phyloP scores from a whole-genome alignment of 2,113 vertebrate genomes.

The Nycticorax nycticorax region DNA sequence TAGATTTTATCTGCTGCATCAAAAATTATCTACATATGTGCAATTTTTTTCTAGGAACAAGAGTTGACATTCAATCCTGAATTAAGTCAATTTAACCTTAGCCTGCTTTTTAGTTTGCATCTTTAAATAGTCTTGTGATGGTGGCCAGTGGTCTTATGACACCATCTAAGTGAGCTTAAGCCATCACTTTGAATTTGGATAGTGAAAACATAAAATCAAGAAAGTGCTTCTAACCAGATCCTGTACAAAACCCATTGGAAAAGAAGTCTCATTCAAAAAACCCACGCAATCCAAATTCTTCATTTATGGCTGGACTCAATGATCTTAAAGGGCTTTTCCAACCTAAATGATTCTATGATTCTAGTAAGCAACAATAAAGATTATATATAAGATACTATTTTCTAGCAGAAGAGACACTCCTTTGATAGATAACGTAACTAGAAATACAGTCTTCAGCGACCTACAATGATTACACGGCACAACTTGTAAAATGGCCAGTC shows the following conservation, averaged over 20 bases:
- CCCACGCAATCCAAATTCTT: background rate
- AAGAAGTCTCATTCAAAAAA: background rate
- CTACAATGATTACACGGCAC: rapidly evolving
- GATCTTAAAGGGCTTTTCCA: background rate
- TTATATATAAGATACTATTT: background rate
- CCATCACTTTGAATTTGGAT: background rate
- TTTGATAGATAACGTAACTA: background rate
- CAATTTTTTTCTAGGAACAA: background rate
- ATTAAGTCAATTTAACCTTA: background rate
- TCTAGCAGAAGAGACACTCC: background rate
- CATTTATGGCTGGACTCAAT: background rate
- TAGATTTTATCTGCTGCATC: background rate
- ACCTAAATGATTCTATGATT: background rate
- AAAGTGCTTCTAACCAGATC: background rate
- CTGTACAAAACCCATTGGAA: background rate
- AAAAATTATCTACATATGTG: background rate
- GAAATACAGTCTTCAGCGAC: background rate
- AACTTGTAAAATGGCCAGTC: background rate
- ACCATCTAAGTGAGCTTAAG: background rate
- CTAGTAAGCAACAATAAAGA: background rate
- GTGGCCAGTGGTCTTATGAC: background rate
- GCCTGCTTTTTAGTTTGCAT: background rate
- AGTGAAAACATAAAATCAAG: background rate
- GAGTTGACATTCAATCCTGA: background rate
- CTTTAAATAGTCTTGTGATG: background rate